A percentile compares a stretch with the other conserved stretches of the same genome.
Evolutionary conservation across 2,888 invertebrate genomes (phyloP).

Genomic region (Antheraea yamamai): DNA sequence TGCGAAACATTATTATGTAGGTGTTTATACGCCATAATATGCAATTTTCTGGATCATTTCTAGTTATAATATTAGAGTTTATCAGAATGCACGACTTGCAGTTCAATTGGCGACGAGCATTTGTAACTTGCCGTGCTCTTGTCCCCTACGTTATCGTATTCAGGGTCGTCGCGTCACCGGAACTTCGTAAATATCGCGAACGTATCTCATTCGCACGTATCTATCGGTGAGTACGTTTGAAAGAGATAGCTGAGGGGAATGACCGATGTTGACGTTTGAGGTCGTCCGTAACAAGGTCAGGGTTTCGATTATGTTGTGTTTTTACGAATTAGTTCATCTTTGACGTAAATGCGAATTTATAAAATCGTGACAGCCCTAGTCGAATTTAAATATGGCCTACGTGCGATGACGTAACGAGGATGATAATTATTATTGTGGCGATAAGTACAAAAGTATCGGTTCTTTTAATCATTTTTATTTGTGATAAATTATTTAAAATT

Average conservation of each 20-base stretch:
- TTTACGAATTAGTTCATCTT: constrained; percentile 21
- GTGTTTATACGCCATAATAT: too few relatives aligned
- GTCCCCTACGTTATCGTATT: constrained; percentile 33
- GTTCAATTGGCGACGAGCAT: constrained; percentile 49
- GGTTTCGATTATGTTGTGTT: constrained; percentile 24
- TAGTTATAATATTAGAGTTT: neutral
- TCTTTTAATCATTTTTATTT: constrained; percentile 5
- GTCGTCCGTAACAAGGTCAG: constrained; percentile 51
- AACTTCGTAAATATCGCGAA: constrained; percentile 27
- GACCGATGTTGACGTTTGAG: constrained; percentile 45
- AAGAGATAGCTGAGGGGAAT: constrained; percentile 48
- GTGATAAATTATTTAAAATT: neutral
- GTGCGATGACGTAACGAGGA: neutral
- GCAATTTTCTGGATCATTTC: neutral
- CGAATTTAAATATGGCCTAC: neutral
- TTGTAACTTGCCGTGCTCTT: constrained; percentile 53
- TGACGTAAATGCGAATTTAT: constrained; percentile 10
- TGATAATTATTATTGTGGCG: constrained; percentile 1
- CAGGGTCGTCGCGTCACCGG: constrained; percentile 49
- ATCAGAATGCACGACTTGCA: neutral
- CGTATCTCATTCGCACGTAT: constrained; percentile 38
- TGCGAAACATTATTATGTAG: too few relatives aligned
- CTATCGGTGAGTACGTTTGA: constrained; percentile 34
- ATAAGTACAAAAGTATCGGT: neutral
- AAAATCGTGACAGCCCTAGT: constrained; percentile 12